A percentile compares a stretch with the other conserved stretches of the same genome.
Evolutionary conservation across 2,797 vertebrate species (phyloP).

Genomic region (Molossus molossus): DNA sequence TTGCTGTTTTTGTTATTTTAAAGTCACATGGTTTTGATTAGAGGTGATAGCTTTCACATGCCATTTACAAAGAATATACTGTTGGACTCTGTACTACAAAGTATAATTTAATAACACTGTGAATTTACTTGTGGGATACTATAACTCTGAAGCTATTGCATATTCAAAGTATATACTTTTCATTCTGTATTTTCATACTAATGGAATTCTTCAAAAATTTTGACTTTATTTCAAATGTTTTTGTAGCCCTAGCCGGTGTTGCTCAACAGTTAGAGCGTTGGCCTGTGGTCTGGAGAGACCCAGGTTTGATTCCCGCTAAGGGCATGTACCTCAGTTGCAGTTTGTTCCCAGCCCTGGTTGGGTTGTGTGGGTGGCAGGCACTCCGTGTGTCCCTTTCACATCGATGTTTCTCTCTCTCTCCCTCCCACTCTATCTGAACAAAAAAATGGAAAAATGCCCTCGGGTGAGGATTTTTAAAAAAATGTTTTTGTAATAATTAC

Average conservation of each 20-base stretch:
- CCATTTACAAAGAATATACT: conserved; percentile 3
- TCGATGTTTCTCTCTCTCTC: too few species aligned
- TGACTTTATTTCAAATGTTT: background rate
- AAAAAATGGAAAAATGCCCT: too few species aligned
- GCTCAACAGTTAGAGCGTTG: too few species aligned
- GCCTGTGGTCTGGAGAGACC: too few species aligned
- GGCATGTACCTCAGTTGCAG: too few species aligned
- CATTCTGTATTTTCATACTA: background rate
- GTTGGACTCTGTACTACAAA: background rate
- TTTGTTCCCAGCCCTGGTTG: too few species aligned
- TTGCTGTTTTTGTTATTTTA: conserved; percentile 9
- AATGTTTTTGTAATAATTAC: background rate
- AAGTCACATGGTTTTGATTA: conserved; percentile 26
- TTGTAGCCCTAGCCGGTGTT: too few species aligned
- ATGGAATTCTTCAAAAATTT: background rate
- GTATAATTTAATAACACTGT: background rate
- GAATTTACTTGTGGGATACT: conserved; percentile 24
- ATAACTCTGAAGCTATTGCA: background rate
- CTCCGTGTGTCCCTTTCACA: too few species aligned
- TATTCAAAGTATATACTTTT: background rate
- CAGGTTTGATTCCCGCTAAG: too few species aligned
- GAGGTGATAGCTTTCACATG: background rate
- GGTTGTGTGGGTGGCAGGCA: too few species aligned
- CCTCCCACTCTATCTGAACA: too few species aligned
- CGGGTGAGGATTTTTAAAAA: too few species aligned